These are phyloP conservation scores for Speoplatyrhinus poulsoni DNA, from an alignment of 2,113 vertebrate species.

Conservation along the genomic window DNA sequence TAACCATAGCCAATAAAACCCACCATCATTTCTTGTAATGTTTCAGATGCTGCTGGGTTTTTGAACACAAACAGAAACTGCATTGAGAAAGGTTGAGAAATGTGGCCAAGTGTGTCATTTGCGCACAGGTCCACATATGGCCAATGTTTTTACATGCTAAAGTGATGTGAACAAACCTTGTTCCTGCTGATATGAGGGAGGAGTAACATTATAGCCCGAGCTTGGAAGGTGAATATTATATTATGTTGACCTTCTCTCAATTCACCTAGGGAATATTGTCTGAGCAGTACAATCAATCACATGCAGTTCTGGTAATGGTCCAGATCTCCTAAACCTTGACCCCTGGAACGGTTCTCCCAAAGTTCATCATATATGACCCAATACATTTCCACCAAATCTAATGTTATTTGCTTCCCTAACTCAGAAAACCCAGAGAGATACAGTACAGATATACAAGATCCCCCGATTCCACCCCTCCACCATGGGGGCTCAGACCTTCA, in stretches of 20 bases:
- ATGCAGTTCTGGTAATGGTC: constrained; percentile 33
- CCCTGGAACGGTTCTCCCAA: constrained; percentile 8
- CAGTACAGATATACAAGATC: no score
- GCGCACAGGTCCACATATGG: neutral
- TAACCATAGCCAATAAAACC: constrained; percentile 41
- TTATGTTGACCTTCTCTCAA: constrained; percentile 23
- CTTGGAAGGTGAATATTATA: constrained; percentile 8
- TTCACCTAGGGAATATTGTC: constrained; percentile 13
- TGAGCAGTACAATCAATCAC: constrained; percentile 46
- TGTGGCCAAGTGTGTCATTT: neutral
- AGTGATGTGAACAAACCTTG: neutral
- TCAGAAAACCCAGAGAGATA: no score
- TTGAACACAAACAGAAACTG: neutral
- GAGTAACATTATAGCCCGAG: neutral
- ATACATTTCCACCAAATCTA: no score
- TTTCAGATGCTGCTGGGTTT: neutral
- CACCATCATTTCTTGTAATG: constrained; percentile 7
- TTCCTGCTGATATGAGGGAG: neutral
- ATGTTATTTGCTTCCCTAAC: no score
- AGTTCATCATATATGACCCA: constrained; percentile 8
- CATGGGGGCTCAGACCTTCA: no score
- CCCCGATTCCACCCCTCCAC: no score
- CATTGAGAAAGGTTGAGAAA: neutral
- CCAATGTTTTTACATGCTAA: neutral
- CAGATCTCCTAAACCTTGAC: constrained; percentile 17